Conservation (phyloP, 1,140 invertebrate species). For the Eurosta solidaginis region DNA sequence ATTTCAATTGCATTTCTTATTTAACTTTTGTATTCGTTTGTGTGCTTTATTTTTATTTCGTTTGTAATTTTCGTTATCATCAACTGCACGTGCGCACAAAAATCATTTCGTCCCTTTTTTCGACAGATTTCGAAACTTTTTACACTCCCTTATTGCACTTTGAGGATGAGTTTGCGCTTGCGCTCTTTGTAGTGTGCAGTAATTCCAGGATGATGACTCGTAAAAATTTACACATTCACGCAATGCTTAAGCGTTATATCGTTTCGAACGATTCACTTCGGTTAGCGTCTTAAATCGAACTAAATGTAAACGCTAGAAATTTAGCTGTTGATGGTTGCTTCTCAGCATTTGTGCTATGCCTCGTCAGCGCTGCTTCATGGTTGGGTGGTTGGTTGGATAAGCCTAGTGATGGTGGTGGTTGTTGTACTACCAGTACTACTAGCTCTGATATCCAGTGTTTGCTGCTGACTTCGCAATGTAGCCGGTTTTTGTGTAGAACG, state of each 20-base stretch:
- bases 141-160: not conserved
- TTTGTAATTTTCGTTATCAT: not conserved
- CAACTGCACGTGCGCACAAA: not conserved
- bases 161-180: not conserved
- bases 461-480: not conserved
- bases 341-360: not conserved
- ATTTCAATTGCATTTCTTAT: not conserved
- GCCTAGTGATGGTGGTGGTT: not conserved
- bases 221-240: not conserved
- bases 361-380: not conserved
- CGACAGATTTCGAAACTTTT: not conserved
- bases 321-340: not conserved
- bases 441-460: not conserved
- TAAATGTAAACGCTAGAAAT: not conserved
- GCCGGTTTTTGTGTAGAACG: not conserved
- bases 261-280: slow-evolving; percentile 13
- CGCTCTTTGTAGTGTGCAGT: not conserved
- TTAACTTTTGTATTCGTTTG: not conserved
- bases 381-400: not conserved
- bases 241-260: not conserved
- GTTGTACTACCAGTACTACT: not conserved
- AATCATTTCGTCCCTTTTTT: not conserved
- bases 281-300: slow-evolving; percentile 9
- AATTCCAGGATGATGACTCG: not conserved
- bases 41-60: not conserved